These are phyloP conservation scores for Calephelis perditalis DNA, from an alignment of 2,888 invertebrate species.

Conservation along the genomic window DNA sequence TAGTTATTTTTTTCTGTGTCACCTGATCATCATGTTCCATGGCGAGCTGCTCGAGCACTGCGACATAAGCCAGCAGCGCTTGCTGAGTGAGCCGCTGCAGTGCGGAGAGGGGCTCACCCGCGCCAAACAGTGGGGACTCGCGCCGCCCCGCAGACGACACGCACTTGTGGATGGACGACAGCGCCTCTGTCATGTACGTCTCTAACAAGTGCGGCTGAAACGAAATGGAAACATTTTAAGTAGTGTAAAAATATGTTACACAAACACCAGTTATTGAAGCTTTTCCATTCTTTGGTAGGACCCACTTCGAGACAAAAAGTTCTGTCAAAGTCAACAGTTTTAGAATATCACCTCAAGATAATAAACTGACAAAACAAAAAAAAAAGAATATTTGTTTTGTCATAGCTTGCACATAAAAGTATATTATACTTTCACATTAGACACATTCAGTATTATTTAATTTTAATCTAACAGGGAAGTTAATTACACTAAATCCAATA, in stretches of 20 bases:
- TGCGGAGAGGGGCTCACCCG: conserved; percentile 45
- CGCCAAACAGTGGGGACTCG: conserved; percentile 63
- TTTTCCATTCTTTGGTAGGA: not conserved
- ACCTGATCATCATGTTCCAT: conserved; percentile 82
- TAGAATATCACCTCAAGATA: too few species aligned
- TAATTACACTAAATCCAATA: too few species aligned
- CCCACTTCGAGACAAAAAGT: too few species aligned
- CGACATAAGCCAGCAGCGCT: conserved; percentile 79
- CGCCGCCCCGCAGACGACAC: conserved; percentile 53
- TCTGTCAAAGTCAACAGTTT: too few species aligned
- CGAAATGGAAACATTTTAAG: not conserved
- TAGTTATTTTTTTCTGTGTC: conserved; percentile 29
- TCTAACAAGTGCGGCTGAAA: conserved; percentile 59
- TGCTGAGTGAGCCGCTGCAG: conserved; percentile 74
- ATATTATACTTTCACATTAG: too few species aligned
- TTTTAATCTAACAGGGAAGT: too few species aligned
- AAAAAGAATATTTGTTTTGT: too few species aligned
- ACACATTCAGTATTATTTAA: too few species aligned
- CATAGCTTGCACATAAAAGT: too few species aligned
- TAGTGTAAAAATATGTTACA: too few species aligned
- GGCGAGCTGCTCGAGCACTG: conserved; percentile 85
- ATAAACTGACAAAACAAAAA: too few species aligned
- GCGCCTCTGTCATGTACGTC: conserved; percentile 54
- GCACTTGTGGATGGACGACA: conserved; percentile 64
- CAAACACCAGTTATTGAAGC: not conserved